Evolutionary conservation across 2,888 invertebrate species (phyloP).

Genomic region (Eupithecia pulchellata): DNA sequence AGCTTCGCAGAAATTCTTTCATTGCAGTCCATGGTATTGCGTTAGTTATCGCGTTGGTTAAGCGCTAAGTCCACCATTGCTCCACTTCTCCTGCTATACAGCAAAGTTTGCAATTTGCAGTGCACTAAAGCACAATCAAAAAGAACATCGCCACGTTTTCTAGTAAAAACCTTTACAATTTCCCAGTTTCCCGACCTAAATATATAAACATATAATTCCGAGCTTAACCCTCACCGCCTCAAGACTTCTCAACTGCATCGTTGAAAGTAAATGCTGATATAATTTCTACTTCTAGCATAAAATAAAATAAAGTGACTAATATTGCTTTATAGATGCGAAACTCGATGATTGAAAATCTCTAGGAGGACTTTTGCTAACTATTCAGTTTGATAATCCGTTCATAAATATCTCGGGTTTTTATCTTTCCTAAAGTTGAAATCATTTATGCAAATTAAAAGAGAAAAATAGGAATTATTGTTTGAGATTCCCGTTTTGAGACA

Average conservation of each 20-base stretch:
- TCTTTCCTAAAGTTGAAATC: not conserved
- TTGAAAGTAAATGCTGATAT: slow-evolving; percentile 82
- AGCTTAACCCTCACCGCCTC: slow-evolving; percentile 69
- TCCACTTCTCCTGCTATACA: not conserved
- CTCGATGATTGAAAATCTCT: not conserved
- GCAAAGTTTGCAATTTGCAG: slow-evolving; percentile 7
- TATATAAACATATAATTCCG: slow-evolving; percentile 59
- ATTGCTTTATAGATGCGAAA: slow-evolving; percentile 17
- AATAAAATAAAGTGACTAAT: slow-evolving; percentile 13
- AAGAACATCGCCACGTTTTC: slow-evolving; percentile 21
- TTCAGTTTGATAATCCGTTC: not conserved
- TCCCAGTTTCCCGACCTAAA: slow-evolving; percentile 38
- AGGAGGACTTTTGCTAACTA: not conserved
- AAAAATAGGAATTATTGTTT: not conserved
- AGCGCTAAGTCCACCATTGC: not conserved
- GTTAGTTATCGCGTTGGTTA: not conserved
- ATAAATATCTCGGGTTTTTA: not conserved
- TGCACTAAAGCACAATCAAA: slow-evolving; percentile 24
- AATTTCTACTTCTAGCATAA: slow-evolving; percentile 66
- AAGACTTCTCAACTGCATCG: slow-evolving; percentile 81
- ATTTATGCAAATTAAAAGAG: not conserved
- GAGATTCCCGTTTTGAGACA: no score
- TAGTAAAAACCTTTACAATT: slow-evolving; percentile 35
- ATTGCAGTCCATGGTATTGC: not conserved
- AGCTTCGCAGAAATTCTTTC: not conserved